Conservation (phyloP, 2,888 invertebrate genomes). For the Meteorus colon region DNA sequence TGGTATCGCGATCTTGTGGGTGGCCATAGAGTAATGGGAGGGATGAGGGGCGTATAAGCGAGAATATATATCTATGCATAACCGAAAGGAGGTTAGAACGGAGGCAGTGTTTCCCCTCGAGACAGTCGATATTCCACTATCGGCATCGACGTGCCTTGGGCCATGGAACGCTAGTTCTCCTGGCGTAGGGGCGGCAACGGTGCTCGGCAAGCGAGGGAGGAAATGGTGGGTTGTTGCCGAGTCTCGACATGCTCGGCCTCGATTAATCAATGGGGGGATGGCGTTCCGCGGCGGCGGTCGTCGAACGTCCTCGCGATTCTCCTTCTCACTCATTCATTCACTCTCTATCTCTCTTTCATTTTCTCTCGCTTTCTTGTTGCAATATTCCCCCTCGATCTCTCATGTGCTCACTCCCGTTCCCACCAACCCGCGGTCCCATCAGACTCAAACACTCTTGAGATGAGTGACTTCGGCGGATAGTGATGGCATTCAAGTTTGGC, state of each 20-base stretch:
- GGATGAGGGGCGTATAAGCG: neutral
- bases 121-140: conserved; percentile 62
- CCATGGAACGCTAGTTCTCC: conserved; percentile 32
- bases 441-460: conserved; percentile 29
- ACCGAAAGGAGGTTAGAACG: neutral
- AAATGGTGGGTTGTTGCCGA: conserved; percentile 69
- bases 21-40: neutral
- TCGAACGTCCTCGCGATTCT: conserved; percentile 39
- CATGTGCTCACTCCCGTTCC: conserved; percentile 28
- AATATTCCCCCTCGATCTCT: neutral
- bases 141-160: conserved; percentile 50
- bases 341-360: conserved; percentile 37
- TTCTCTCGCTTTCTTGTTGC: neutral
- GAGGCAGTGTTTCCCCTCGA: conserved; percentile 46
- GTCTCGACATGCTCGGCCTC: conserved; percentile 69
- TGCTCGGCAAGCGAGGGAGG: conserved; percentile 57
- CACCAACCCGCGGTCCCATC: conserved; percentile 12
- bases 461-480: conserved; percentile 55
- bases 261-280: conserved; percentile 69
- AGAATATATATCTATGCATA: neutral
- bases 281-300: conserved; percentile 55
- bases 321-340: conserved; percentile 25
- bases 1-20: conserved; percentile 21
- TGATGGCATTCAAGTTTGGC: conserved; percentile 42
- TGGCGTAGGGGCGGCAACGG: conserved; percentile 21